Evolutionary conservation across 2,888 invertebrate species (phyloP), one percentile per base, ranked within the genome.

Genomic region (Macrostomum cliftonense): DNA sequence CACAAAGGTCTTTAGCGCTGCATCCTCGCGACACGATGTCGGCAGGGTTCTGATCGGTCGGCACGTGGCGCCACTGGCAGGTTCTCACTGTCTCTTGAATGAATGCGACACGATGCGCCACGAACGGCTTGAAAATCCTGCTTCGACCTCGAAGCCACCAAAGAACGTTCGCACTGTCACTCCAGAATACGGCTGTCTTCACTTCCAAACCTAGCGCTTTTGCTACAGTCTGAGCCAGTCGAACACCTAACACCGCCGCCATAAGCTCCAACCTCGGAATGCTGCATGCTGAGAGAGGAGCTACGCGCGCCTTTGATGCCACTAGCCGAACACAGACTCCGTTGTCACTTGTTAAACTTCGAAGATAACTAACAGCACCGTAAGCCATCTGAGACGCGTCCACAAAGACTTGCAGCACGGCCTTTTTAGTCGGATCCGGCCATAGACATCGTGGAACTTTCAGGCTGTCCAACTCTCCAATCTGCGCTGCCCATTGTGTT

Each of bases 351-450:
- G 28, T 28, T 4, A 9, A 4, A 17, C 36, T 12, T 7, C 37
- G 1, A 5, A 39, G 17, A 28, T 50, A 50, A 13, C 19, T 13
- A 2, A 38, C 50, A 1, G 50, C 48, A 39, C 42, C 50, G 48
- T 50, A 50, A 20, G 48, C 42, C 14, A 48, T 42, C 37, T 50
- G 12, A 19, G 50, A 50, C 13, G 50, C 46, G 28, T 50, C 50
- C 17, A 37, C 48, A 36, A 50, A 50, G 12, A 43, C 48, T 17
- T 50, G 43, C 4, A 17, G 14, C 28, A 28, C 28, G 4, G 28
- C 28, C 28, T 28, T 28, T 28, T 28, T 28, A 9, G 28, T 28
- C 4, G 28, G 28, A 28, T 28, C 28, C 4, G 28, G 28, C 28
- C 28, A 28, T 20, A 50, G 39, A 20, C 50, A 21, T 12, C 50